Conservation (phyloP, 2,113 vertebrate species). For the Tretioscincus oriximinensis region DNA sequence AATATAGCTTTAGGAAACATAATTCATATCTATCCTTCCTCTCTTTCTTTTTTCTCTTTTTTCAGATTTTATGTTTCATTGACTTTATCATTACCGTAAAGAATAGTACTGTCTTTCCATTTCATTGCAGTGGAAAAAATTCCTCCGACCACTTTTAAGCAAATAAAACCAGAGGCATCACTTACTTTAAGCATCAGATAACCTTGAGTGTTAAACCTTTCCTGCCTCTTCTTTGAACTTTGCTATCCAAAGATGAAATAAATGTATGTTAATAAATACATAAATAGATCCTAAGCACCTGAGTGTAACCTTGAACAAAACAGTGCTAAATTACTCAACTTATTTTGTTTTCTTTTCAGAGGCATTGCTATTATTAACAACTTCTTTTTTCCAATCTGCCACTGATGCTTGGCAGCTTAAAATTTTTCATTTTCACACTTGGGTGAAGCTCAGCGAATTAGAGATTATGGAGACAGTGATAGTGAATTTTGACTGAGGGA, state of each 20-base stretch:
- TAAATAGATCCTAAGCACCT: conserved; percentile 60
- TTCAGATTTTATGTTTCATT: conserved; percentile 9
- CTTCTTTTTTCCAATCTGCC: conserved; percentile 81
- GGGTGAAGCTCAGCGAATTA: conserved; percentile 80
- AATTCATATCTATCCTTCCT: conserved; percentile 4
- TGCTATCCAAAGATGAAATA: conserved; percentile 52
- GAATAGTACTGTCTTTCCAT: conserved; percentile 1
- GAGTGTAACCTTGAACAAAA: conserved; percentile 83
- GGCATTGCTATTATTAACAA: conserved; percentile 80
- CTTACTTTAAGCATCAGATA: conserved; percentile 54
- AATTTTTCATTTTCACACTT: conserved; percentile 88
- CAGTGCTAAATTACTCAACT: conserved; percentile 81
- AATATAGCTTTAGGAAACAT: conserved; percentile 26
- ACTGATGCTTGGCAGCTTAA: conserved; percentile 87
- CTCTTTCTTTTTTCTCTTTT: not conserved
- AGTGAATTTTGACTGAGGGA: conserved; percentile 74
- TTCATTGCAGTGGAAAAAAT: conserved; percentile 46
- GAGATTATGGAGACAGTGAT: conserved; percentile 82
- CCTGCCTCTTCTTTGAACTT: conserved; percentile 56
- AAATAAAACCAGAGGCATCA: conserved; percentile 51
- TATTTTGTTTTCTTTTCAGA: conserved; percentile 64
- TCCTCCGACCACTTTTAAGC: conserved; percentile 44
- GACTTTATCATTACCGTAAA: conserved; percentile 42
- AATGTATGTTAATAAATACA: not conserved
- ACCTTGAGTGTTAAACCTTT: conserved; percentile 60